Evolutionary conservation across 2,113 vertebrate genomes (phyloP), one percentile per base, ranked within the genome.

Genomic region (Limnothrissa miodon): DNA sequence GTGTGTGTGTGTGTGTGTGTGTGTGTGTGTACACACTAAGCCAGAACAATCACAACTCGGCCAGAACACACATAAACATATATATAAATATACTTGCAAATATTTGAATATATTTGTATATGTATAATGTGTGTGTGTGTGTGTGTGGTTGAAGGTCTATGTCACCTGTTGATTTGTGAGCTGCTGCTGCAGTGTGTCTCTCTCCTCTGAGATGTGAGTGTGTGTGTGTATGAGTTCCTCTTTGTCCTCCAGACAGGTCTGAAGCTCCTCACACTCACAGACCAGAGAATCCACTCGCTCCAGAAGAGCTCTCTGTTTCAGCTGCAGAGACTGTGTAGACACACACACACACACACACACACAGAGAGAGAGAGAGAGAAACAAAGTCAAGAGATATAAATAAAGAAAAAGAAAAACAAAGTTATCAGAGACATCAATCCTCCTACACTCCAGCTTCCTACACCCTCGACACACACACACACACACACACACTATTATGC

Each of bases 211-310:
- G 86, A 88, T 87, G 81, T 84, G 89, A 81, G 25, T 91, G 5
- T 97, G 91, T 86, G 93, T 92, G 78, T 88, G 87, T 79, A 86
- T 53, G 10, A 94, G 90, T 33, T 95, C 93, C 86, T 98, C 94
- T 0, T 90, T 92, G 78, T 96, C 92, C 0, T 80, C 94, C 90
- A 98, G 81, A 48, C 90, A 89, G 78, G 83, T 84, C 81, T 92
- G 95, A 62, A 99, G 93, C 88, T 95, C 93, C 83, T 96, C 95
- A 0, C 91, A 92, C 88, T 99, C 96, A 90, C 90, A 92, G 45
- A 97, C 95, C 10, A 99, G 87, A 81, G 87, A 86, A 82, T 96
- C 92, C 0, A 98, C 89, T 88, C 96, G 96, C 90, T 95, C 94
- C 66, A 96, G 81, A 87, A 99, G 91, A 53, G 88, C 87, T 4